Conservation (phyloP, 2,797 vertebrate species). For the Liasis olivaceus region DNA sequence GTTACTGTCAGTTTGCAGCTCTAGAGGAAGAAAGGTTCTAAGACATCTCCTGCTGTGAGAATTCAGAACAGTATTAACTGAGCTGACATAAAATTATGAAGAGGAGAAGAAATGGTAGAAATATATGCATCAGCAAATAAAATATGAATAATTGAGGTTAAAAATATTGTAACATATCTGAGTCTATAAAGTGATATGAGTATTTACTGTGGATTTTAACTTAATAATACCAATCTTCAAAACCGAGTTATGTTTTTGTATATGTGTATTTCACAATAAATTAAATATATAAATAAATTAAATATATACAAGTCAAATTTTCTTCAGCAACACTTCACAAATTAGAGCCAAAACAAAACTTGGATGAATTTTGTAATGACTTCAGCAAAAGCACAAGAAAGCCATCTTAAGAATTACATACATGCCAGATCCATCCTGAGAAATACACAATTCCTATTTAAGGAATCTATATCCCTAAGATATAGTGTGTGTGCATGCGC, state of each 20-base stretch:
- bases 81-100: neutral
- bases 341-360: neutral
- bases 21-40: neutral
- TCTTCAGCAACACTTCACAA: neutral
- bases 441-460: neutral
- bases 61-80: neutral
- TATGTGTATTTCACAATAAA: neutral
- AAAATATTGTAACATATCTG: neutral
- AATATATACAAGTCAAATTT: neutral
- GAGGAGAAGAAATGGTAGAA: neutral
- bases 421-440: neutral
- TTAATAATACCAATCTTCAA: neutral
- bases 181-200: neutral
- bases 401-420: neutral
- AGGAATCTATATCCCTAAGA: no score
- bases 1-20: neutral
- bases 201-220: neutral
- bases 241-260: neutral
- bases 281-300: neutral
- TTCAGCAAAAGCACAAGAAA: neutral
- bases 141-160: neutral
- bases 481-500: no score
- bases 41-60: neutral
- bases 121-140: neutral
- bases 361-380: neutral